Evolutionary conservation across 2,797 vertebrate genomes (phyloP).

Genomic region (Muscicapa striata): DNA sequence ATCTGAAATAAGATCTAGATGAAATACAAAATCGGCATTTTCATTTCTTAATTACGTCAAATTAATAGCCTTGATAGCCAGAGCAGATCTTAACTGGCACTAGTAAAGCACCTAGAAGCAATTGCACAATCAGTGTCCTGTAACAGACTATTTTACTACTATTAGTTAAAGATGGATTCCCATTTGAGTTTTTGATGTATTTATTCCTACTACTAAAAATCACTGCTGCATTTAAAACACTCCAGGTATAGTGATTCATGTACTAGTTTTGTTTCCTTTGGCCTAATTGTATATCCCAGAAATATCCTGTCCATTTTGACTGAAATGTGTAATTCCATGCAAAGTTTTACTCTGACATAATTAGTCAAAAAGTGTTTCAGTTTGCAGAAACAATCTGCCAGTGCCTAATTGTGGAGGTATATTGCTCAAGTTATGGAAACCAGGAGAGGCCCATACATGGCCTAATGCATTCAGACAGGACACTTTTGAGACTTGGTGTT

Average conservation of each 20-base stretch:
- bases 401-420: neutral
- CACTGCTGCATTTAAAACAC: neutral
- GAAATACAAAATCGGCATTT: neutral
- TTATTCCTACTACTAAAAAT: neutral
- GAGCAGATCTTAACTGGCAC: neutral
- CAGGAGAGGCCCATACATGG: neutral
- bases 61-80: neutral
- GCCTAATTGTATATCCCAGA: neutral
- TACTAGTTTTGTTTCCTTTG: neutral
- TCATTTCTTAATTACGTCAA: neutral
- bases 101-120: neutral
- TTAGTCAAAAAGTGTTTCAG: constrained; percentile 23
- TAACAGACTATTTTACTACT: neutral
- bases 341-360: constrained; percentile 3
- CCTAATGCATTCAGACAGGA: neutral
- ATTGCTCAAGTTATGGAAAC: constrained; percentile 3
- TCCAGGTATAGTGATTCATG: neutral
- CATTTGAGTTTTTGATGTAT: neutral
- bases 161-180: neutral
- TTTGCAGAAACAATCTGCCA: constrained; percentile 18
- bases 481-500: neutral
- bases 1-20: neutral
- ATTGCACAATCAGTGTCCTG: neutral
- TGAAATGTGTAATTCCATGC: neutral
- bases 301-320: neutral